These are phyloP conservation scores for Percopsis omiscomaycus DNA, from an alignment of 2,797 vertebrate species.

Conservation along the genomic window DNA sequence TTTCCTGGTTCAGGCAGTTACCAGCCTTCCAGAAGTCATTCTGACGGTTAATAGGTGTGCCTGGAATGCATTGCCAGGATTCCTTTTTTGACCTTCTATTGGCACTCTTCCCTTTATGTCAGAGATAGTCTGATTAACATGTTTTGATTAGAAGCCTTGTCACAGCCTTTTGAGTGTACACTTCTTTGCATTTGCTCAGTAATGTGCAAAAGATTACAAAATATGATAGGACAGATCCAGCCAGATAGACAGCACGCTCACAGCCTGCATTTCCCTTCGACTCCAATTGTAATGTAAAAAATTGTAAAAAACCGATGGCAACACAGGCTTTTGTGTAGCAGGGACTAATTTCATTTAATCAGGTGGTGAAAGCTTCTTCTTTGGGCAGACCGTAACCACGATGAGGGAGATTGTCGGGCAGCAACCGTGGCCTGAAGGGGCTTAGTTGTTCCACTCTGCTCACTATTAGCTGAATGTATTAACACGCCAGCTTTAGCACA, in stretches of 20 bases:
- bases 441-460: constrained; percentile 33
- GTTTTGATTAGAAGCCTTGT: too few relatives aligned
- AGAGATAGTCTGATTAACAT: too few relatives aligned
- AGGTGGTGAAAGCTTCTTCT: constrained; percentile 2
- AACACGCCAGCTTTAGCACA: background rate
- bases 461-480: constrained; percentile 11
- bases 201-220: too few relatives aligned
- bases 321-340: constrained; percentile 10
- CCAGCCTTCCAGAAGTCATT: constrained; percentile 9
- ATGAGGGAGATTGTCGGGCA: constrained; percentile 36
- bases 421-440: constrained; percentile 25
- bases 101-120: too few relatives aligned
- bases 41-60: background rate
- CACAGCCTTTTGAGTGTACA: too few relatives aligned
- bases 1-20: background rate
- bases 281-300: constrained; percentile 11
- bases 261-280: background rate
- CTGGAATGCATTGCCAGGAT: too few relatives aligned
- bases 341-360: constrained; percentile 25
- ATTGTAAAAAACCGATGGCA: constrained; percentile 22
- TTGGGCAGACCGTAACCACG: background rate
- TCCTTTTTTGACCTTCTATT: too few relatives aligned
- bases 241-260: too few relatives aligned
- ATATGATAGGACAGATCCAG: too few relatives aligned
- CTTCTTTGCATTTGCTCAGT: too few relatives aligned